Percentiles rank a stretch among this genome's conserved stretches.
phyloP scores from a whole-genome alignment of 2,113 vertebrate species.

The Murina feae region DNA sequence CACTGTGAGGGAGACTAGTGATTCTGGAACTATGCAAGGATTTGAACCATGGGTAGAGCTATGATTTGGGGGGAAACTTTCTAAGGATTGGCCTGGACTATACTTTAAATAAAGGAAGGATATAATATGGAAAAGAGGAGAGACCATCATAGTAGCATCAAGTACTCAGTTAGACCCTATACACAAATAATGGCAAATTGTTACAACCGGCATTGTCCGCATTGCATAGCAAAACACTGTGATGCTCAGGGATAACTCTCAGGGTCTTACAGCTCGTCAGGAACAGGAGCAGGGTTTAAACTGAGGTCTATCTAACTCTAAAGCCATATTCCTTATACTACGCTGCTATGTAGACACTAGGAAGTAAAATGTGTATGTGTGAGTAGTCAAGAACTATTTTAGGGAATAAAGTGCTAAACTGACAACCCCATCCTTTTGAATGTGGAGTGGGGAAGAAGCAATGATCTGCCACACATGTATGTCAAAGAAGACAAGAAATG shows the following conservation, averaged over 20 bases:
- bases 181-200: neutral
- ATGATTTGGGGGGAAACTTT: neutral
- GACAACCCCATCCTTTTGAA: neutral
- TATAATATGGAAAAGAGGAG: neutral
- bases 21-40: neutral
- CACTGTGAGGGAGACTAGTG: neutral
- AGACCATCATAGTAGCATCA: neutral
- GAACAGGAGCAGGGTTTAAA: neutral
- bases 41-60: neutral
- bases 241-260: neutral
- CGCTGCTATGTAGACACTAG: neutral
- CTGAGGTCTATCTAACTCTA: neutral
- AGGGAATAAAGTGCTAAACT: neutral
- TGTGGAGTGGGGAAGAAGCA: neutral
- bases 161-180: neutral
- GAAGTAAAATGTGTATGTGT: neutral
- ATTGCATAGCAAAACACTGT: neutral
- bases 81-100: neutral
- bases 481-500: neutral
- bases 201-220: neutral
- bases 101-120: neutral
- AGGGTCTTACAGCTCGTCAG: neutral
- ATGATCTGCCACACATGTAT: neutral
- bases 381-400: neutral
- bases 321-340: neutral